These are phyloP conservation scores for Lasioglossum calceatum DNA, from an alignment of 2,888 invertebrate genomes.

Conservation along the genomic window DNA sequence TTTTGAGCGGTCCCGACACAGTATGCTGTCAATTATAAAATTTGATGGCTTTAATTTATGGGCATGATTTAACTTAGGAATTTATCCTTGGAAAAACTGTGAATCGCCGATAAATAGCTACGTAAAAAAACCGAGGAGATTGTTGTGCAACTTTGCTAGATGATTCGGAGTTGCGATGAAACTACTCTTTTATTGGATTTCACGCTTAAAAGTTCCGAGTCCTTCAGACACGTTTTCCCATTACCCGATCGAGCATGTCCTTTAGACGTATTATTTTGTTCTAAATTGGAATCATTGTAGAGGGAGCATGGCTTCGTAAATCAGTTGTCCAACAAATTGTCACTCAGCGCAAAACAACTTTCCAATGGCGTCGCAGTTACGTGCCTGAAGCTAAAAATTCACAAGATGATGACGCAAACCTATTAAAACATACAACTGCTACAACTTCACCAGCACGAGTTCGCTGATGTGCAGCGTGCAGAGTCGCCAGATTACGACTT, in stretches of 20 bases:
- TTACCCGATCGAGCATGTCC: not conserved
- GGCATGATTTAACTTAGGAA: not conserved
- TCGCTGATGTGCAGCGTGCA: not conserved
- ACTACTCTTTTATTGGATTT: not conserved
- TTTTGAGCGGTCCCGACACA: no score
- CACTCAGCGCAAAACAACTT: not conserved
- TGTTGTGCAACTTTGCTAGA: not conserved
- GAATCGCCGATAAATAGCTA: not conserved
- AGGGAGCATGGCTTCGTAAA: not conserved
- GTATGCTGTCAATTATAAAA: no score
- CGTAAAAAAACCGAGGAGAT: not conserved
- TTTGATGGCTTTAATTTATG: not conserved
- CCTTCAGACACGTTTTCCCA: not conserved
- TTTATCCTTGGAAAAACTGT: not conserved
- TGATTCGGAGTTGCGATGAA: not conserved
- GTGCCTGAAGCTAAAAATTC: constrained; percentile 1
- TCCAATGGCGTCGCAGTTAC: not conserved
- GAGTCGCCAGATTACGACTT: no score
- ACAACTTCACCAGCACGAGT: not conserved
- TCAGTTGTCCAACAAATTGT: constrained; percentile 4
- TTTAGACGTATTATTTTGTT: not conserved
- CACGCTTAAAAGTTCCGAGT: not conserved
- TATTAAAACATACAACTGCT: not conserved
- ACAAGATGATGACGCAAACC: not conserved
- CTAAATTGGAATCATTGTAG: not conserved